These are phyloP conservation scores for Calephelis perditalis DNA, from an alignment of 2,888 invertebrate species.

Conservation along the genomic window DNA sequence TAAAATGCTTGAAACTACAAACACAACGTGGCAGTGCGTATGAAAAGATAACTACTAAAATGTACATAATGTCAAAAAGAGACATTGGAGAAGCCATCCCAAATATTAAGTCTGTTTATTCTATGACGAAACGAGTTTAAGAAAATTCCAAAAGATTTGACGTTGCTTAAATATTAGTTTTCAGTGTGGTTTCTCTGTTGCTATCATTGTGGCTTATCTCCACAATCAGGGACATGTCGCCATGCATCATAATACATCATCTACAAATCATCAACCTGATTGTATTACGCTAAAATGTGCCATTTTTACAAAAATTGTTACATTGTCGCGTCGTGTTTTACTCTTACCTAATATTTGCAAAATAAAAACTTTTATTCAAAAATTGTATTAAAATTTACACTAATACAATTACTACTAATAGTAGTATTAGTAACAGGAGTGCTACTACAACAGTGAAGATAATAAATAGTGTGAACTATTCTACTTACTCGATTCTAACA, in stretches of 20 bases:
- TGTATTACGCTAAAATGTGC: constrained; percentile 38
- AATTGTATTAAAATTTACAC: too few species aligned
- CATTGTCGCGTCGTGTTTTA: constrained; percentile 34
- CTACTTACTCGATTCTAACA: too few species aligned
- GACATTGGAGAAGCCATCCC: not conserved
- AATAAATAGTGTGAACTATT: too few species aligned
- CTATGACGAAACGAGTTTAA: constrained; percentile 12
- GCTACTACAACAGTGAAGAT: too few species aligned
- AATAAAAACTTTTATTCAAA: too few species aligned
- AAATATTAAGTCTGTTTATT: constrained; percentile 15
- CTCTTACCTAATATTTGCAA: constrained; percentile 26
- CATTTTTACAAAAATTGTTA: constrained; percentile 48
- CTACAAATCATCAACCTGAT: constrained; percentile 51
- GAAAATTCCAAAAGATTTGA: constrained; percentile 28
- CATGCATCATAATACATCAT: constrained; percentile 69
- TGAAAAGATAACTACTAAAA: not conserved
- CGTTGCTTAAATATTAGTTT: constrained; percentile 32
- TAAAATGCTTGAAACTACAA: not conserved
- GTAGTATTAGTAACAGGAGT: too few species aligned
- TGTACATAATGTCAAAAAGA: constrained; percentile 1
- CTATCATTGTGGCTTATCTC: constrained; percentile 43
- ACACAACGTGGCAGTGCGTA: constrained; percentile 2
- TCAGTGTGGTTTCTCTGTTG: constrained; percentile 15
- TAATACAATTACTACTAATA: too few species aligned
- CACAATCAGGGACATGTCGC: constrained; percentile 43